phyloP scores from a whole-genome alignment of 2,113 vertebrate genomes.

The Lucifuga dentata region DNA sequence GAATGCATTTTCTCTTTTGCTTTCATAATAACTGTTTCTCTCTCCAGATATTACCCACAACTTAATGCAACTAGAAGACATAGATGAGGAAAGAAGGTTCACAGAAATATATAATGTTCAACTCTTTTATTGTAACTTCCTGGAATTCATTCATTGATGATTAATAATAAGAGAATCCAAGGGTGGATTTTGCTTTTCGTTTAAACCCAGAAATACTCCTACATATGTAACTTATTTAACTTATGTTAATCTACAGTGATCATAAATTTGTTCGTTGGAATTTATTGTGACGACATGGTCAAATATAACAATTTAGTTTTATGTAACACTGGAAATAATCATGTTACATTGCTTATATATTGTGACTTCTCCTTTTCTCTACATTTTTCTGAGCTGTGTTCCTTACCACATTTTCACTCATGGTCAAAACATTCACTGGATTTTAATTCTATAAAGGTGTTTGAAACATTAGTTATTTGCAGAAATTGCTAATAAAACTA shows the following conservation, averaged over 20 bases:
- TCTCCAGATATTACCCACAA: too few species aligned
- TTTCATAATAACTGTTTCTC: too few species aligned
- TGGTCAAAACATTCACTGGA: background rate
- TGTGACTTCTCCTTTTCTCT: background rate
- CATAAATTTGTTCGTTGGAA: slow-evolving; percentile 13
- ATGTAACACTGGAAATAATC: slow-evolving; percentile 26
- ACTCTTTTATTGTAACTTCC: too few species aligned
- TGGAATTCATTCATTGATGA: too few species aligned
- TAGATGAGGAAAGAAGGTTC: too few species aligned
- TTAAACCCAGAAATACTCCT: background rate
- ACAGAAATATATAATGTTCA: too few species aligned
- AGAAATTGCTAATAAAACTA: slow-evolving; percentile 37
- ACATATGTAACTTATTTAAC: background rate
- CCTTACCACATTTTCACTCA: slow-evolving; percentile 7
- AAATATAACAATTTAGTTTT: background rate
- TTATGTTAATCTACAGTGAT: slow-evolving; percentile 1
- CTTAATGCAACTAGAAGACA: too few species aligned
- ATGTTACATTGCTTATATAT: background rate
- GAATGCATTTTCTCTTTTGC: too few species aligned
- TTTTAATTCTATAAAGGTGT: background rate
- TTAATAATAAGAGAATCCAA: too few species aligned
- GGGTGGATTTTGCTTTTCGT: too few species aligned
- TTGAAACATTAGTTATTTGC: background rate
- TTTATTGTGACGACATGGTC: slow-evolving; percentile 36
- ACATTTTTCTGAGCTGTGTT: background rate